A percentile compares a stretch with the other conserved stretches of the same genome.
Evolutionary conservation across 2,797 vertebrate genomes (phyloP).

Genomic region (Darevskia mixta): DNA sequence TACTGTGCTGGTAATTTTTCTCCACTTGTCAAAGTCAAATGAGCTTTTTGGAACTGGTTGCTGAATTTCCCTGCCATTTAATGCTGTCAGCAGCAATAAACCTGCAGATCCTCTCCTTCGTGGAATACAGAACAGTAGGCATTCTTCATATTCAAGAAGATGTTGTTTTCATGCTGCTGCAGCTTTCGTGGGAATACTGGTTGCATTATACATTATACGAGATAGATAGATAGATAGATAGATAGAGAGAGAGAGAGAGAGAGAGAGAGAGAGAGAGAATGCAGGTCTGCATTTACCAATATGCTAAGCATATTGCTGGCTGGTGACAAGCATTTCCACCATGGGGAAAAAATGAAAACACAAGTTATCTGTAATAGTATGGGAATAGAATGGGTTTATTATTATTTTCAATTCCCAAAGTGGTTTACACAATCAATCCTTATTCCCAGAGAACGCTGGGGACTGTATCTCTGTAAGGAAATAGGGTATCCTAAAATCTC

Average conservation of each 20-base stretch:
- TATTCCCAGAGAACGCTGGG: too few relatives aligned
- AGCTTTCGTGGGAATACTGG: slow-evolving; percentile 14
- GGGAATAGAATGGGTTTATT: not conserved
- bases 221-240: not conserved
- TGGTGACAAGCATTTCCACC: not conserved
- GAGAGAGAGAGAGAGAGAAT: not conserved
- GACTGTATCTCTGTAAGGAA: too few relatives aligned
- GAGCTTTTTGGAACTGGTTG: slow-evolving; percentile 44
- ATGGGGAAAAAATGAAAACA: not conserved
- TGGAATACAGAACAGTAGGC: slow-evolving; percentile 43
- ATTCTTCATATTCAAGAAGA: not conserved
- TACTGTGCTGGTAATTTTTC: slow-evolving; percentile 45
- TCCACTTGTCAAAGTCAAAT: slow-evolving; percentile 66
- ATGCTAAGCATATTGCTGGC: not conserved
- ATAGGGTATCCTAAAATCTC: too few relatives aligned
- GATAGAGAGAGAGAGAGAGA: not conserved
- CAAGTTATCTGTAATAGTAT: not conserved
- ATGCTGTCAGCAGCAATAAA: slow-evolving; percentile 41
- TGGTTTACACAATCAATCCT: too few relatives aligned
- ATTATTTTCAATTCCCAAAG: too few relatives aligned
- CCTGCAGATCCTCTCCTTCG: slow-evolving; percentile 36
- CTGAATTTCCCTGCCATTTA: slow-evolving; percentile 54
- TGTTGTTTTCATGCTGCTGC: slow-evolving; percentile 20
- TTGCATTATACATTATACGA: slow-evolving; percentile 18
- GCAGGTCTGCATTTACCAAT: not conserved